phyloP scores from a whole-genome alignment of 2,888 invertebrate genomes.

The Drosophila siamana region DNA sequence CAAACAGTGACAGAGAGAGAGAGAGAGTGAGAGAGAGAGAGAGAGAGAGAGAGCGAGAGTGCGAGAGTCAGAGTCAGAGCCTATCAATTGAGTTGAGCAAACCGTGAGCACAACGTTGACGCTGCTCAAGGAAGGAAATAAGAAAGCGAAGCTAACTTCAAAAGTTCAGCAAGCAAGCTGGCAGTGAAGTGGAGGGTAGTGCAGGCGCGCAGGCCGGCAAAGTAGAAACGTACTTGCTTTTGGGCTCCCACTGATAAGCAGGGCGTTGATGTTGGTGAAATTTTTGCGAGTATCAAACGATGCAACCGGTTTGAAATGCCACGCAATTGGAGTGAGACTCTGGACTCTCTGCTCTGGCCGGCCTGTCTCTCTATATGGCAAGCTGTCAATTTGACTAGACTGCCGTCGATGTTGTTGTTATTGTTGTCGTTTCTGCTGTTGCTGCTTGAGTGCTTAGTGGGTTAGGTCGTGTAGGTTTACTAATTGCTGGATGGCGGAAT shows the following conservation, averaged over 20 bases:
- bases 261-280: slow-evolving; percentile 55
- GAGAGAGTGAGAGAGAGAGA: slow-evolving; percentile 25
- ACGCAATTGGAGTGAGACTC: slow-evolving; percentile 36
- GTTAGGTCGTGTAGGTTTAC: slow-evolving; percentile 79
- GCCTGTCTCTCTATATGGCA: slow-evolving; percentile 34
- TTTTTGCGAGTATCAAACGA: slow-evolving; percentile 54
- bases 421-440: slow-evolving; percentile 27
- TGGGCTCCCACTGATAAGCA: slow-evolving; percentile 58
- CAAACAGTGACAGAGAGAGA: slow-evolving; percentile 2
- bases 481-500: slow-evolving; percentile 78
- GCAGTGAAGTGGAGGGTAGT: not conserved
- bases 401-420: slow-evolving; percentile 32
- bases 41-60: slow-evolving; percentile 21
- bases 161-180: slow-evolving; percentile 13
- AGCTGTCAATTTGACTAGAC: slow-evolving; percentile 68
- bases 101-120: slow-evolving; percentile 42
- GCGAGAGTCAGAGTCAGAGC: slow-evolving; percentile 26
- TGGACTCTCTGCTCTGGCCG: slow-evolving; percentile 16
- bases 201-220: not conserved
- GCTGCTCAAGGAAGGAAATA: slow-evolving; percentile 52
- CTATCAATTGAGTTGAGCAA: slow-evolving; percentile 57
- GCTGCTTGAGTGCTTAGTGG: slow-evolving; percentile 69
- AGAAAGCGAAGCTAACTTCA: slow-evolving; percentile 48
- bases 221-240: slow-evolving; percentile 15
- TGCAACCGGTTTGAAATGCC: slow-evolving; percentile 67